Conservation (phyloP, 1,140 invertebrate genomes). For the Dryas iulia region DNA sequence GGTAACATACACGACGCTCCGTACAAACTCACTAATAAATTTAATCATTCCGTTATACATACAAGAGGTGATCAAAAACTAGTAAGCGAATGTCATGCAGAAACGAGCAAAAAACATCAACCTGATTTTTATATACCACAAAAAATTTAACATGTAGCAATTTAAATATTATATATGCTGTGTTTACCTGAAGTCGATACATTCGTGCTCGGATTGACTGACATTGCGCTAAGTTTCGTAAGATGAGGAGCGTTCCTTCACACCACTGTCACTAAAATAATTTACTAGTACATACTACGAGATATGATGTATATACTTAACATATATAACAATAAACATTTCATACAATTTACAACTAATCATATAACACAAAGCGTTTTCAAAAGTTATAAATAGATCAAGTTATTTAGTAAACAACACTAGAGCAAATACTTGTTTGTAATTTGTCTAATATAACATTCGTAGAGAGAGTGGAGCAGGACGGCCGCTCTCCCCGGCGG, state of each 20-base stretch:
- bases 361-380: background rate
- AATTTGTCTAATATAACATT: slow-evolving; percentile 8
- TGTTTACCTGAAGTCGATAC: slow-evolving; percentile 27
- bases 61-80: background rate
- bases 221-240: slow-evolving; percentile 16
- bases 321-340: background rate
- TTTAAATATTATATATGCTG: background rate
- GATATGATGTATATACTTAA: background rate
- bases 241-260: too few species aligned
- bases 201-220: slow-evolving; percentile 25
- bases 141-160: too few species aligned
- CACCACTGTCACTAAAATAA: slow-evolving; percentile 9
- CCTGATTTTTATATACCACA: too few species aligned
- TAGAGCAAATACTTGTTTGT: slow-evolving; percentile 12
- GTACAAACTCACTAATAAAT: background rate
- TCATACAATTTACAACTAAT: background rate
- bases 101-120: background rate
- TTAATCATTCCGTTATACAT: background rate
- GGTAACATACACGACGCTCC: background rate
- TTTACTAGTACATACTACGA: background rate
- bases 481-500: slow-evolving; percentile 18
- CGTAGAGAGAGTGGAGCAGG: background rate
- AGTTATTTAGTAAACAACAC: background rate
- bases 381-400: background rate
- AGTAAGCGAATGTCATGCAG: background rate